Conservation (phyloP, 2,888 invertebrate genomes). For the Drosophila parthenogenetica region DNA sequence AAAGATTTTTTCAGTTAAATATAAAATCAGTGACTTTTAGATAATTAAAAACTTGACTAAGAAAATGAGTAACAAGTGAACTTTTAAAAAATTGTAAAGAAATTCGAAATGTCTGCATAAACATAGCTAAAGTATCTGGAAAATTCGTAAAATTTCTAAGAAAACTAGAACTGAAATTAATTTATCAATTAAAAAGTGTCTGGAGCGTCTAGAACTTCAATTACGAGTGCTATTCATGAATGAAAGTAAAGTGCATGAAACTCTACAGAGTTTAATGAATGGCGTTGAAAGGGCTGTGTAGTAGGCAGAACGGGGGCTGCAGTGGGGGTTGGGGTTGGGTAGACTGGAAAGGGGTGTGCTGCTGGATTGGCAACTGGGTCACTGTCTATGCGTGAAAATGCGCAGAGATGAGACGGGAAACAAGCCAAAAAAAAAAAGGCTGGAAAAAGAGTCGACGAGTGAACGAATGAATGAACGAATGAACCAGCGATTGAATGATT, state of each 20-base stretch:
- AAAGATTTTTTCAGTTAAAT: too few species aligned
- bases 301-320: too few species aligned
- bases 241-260: conserved; percentile 17
- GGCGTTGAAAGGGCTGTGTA: conserved; percentile 16
- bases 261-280: conserved; percentile 52
- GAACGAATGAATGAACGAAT: conserved; percentile 38
- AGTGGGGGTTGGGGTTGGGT: not conserved
- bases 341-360: not conserved
- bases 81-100: too few species aligned
- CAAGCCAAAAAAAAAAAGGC: conserved; percentile 13
- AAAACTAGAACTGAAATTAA: conserved; percentile 46
- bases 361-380: conserved; percentile 64
- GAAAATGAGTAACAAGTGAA: too few species aligned
- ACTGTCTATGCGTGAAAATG: conserved; percentile 68
- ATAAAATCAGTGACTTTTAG: too few species aligned
- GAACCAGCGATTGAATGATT: conserved; percentile 82
- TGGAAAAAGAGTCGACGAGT: conserved; percentile 18
- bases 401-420: conserved; percentile 6
- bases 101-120: too few species aligned
- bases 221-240: conserved; percentile 61
- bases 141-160: not conserved
- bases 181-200: conserved; percentile 71
- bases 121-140: too few species aligned
- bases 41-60: too few species aligned
- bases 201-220: conserved; percentile 68